Base-by-base conservation (phyloP, 2,797 vertebrate species). In the Hybognathus amarus region DNA sequence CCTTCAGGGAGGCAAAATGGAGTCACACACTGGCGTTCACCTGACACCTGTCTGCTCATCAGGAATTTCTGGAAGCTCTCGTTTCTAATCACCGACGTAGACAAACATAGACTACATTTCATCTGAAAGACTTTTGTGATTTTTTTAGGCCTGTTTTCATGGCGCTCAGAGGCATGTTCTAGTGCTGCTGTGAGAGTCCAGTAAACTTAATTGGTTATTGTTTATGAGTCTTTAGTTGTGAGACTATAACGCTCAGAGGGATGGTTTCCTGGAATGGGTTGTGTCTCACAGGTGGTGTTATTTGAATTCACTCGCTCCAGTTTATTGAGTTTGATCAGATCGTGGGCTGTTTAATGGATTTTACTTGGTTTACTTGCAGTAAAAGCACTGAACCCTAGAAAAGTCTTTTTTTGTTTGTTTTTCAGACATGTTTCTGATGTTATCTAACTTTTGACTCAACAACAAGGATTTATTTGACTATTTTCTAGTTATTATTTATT, bases 21-120 rank as follows among this genome's bases (percentile, higher is more conserved):
- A 61, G 54, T 42, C 74, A 30, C 27, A 47, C 45, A 47, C 45
- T 33, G n/a, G 12, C 8, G 63, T 18, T 79, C 13, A 79, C 27
- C 42, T 79, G 30, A 79, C 45, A 52, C 61, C 24, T 47, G 17
- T 50, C 40, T 22, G 30, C 42, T 67, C 24, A 54, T 79, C 77
- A 67, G 63, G 77, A 79, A 79, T 27, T 36, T 79, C 77, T 68
- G 77, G 63, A 79, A 68, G 42, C 64, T 56, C 78, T 79, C 1
- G 47, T 68, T 79, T 69, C 27, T 47, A 13, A 18, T 24, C 33
- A 40, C 30, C 40, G 2, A 38, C 8, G 7, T 50, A 18, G 27
- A 52, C 22, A 17, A 52, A 36, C 42, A 1, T 9, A 36, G 36
- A 5, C 36, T 36, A 18, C 27, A 1, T 63, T 64, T 78, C 1